Conservation (phyloP, 2,113 vertebrate genomes). For the Falcunculus frontatus region DNA sequence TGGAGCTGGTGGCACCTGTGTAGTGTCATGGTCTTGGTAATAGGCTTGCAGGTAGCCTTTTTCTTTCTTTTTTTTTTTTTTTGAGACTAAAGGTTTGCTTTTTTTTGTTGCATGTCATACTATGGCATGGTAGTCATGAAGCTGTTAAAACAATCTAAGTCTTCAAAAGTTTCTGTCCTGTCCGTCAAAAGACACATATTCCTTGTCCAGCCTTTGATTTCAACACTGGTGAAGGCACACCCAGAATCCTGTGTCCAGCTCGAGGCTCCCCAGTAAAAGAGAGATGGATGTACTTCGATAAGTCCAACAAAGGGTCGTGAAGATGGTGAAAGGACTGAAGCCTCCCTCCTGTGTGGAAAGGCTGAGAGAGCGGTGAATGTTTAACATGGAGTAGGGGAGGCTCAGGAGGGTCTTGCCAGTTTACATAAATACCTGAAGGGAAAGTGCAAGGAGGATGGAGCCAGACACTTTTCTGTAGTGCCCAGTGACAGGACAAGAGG, state of each 20-base stretch:
- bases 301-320: neutral
- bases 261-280: neutral
- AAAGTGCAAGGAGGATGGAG: neutral
- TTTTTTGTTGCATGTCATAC: neutral
- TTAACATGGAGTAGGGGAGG: neutral
- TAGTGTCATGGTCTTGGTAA: neutral
- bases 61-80: neutral
- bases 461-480: neutral
- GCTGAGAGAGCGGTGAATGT: neutral
- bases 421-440: neutral
- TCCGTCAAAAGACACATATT: neutral
- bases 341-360: neutral
- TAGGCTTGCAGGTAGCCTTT: neutral
- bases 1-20: neutral
- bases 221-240: neutral
- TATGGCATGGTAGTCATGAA: neutral
- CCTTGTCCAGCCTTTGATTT: neutral
- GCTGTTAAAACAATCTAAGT: neutral
- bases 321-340: neutral
- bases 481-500: neutral
- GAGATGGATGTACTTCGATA: accelerated
- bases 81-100: neutral
- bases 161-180: neutral
- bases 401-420: neutral
- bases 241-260: neutral